Evolutionary conservation across 2,888 invertebrate species (phyloP).

Genomic region (Bursaphelenchus okinawaensis): DNA sequence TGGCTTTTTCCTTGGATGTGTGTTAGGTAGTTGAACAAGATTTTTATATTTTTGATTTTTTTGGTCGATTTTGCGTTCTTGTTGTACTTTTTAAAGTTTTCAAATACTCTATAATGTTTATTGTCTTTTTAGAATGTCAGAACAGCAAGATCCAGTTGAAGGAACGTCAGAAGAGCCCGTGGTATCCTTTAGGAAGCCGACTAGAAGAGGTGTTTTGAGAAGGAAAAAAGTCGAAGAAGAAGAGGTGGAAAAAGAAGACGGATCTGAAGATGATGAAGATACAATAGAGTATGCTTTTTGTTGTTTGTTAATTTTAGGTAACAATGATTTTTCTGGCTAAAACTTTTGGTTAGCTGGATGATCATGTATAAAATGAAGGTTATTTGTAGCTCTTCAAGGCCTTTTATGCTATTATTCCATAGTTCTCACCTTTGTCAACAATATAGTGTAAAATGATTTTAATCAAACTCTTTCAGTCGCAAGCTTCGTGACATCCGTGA

Average conservation of each 20-base stretch:
- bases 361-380: too few species aligned
- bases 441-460: too few species aligned
- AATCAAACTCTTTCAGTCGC: conserved; percentile 15
- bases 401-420: too few species aligned
- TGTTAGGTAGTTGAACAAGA: too few species aligned
- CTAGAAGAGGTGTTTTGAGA: background rate
- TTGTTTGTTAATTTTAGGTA: background rate
- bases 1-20: too few species aligned
- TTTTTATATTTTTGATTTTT: too few species aligned
- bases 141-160: background rate
- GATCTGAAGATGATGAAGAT: background rate
- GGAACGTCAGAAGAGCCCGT: background rate
- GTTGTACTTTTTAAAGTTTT: too few species aligned
- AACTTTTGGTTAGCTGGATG: too few species aligned
- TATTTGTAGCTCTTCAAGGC: too few species aligned
- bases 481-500: conserved; percentile 47
- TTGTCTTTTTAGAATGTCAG: background rate
- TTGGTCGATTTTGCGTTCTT: too few species aligned
- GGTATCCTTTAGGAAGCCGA: background rate
- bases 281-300: background rate
- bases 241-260: background rate
- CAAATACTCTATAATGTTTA: too few species aligned
- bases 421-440: too few species aligned
- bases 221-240: background rate
- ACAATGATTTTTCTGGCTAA: background rate